These are phyloP conservation scores for Platynereis dumerilii DNA, from an alignment of 2,888 invertebrate species.

Conservation along the genomic window DNA sequence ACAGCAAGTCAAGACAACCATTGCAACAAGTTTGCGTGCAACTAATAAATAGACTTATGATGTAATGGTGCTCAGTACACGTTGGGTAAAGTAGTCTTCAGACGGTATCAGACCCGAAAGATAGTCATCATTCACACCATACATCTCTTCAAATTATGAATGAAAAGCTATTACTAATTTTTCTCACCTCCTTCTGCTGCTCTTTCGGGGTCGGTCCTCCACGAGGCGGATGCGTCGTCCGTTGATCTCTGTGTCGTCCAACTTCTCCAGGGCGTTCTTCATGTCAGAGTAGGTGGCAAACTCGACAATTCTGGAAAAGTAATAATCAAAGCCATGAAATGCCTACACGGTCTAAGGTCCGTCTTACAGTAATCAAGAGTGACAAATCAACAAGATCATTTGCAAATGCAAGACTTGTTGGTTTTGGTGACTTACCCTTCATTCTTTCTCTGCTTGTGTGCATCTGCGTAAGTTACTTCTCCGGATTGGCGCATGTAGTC, in stretches of 20 bases:
- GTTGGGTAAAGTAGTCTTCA: constrained; percentile 8
- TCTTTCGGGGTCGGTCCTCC: constrained; percentile 73
- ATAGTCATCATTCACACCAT: constrained; percentile 5
- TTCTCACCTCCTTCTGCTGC: constrained; percentile 62
- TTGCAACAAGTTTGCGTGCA: no score
- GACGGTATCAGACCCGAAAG: constrained; percentile 19
- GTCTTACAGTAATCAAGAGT: no score
- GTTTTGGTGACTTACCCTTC: constrained; percentile 67
- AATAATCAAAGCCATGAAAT: no score
- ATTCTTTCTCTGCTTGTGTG: constrained; percentile 93
- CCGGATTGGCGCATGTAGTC: constrained; percentile 99
- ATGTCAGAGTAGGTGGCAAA: constrained; percentile 94
- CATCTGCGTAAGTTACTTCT: constrained; percentile 98
- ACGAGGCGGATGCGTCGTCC: constrained; percentile 90
- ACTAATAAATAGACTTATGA: no score
- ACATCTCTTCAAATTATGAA: no score
- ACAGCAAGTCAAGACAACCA: no score
- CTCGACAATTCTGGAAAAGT: constrained; percentile 83
- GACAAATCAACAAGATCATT: no score
- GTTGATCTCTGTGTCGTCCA: constrained; percentile 95
- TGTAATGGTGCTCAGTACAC: constrained; percentile 7
- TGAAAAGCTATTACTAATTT: no score
- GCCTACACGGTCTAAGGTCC: no score
- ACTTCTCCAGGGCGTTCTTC: constrained; percentile 94
- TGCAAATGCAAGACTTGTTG: no score